phyloP scores from a whole-genome alignment of 1,140 invertebrate species.

The Dendrolimus punctatus region DNA sequence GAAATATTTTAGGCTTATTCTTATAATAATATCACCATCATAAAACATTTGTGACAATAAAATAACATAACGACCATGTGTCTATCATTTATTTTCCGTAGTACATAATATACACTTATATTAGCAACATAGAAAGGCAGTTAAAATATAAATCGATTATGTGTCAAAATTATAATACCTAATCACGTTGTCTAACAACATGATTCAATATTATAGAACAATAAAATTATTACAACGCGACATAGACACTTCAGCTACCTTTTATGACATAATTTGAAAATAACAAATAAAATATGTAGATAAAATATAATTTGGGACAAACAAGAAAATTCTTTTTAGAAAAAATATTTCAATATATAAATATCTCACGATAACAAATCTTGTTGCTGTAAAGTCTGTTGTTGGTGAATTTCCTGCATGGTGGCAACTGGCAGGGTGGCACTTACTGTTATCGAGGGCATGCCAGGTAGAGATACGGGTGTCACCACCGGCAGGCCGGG shows the following conservation, averaged over 20 bases:
- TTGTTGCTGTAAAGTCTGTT: conserved; percentile 53
- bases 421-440: conserved; percentile 76
- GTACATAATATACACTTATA: conserved; percentile 17
- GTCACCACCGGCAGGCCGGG: conserved; percentile 71
- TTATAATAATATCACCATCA: too few species aligned
- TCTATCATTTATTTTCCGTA: conserved; percentile 18
- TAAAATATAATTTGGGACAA: conserved; percentile 20
- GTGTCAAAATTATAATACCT: too few species aligned
- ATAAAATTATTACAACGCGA: conserved; percentile 2
- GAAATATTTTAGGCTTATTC: too few species aligned
- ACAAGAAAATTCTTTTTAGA: conserved; percentile 20
- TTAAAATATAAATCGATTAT: conserved; percentile 7
- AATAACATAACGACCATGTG: conserved; percentile 8
- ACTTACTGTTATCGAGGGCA: conserved; percentile 88
- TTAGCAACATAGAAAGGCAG: conserved; percentile 16
- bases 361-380: conserved; percentile 55
- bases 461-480: conserved; percentile 82
- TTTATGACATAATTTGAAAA: conserved; percentile 21
- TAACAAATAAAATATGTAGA: conserved; percentile 23
- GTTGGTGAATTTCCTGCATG: conserved; percentile 65
- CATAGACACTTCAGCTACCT: conserved; percentile 11
- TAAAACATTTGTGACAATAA: background rate
- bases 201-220: too few species aligned
- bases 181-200: too few species aligned
- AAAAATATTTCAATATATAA: conserved; percentile 1